phyloP scores from a whole-genome alignment of 2,113 vertebrate genomes.

The Brachypteracias leptosomus region DNA sequence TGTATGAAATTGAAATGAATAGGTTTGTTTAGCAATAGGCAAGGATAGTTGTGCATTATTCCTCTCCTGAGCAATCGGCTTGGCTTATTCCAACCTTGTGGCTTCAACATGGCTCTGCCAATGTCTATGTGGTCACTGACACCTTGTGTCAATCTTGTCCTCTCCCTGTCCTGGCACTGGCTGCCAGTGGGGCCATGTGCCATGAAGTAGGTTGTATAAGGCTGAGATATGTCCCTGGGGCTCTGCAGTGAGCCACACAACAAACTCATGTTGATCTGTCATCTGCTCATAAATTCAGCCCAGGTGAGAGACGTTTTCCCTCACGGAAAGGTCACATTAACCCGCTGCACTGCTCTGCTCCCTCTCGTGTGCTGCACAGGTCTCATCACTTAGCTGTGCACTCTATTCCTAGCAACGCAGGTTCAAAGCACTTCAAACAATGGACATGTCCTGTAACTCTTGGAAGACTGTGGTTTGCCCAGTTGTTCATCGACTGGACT shows the following conservation, averaged over 20 bases:
- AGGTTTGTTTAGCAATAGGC: not conserved
- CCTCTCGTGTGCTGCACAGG: not conserved
- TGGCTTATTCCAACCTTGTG: not conserved
- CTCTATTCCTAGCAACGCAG: not conserved
- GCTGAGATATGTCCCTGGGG: not conserved
- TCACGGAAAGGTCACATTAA: not conserved
- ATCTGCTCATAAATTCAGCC: slow-evolving; percentile 26
- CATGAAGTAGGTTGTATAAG: not conserved
- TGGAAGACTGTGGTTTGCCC: not conserved
- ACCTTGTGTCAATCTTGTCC: not conserved
- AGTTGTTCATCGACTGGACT: not conserved
- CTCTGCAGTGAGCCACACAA: not conserved
- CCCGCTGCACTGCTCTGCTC: not conserved
- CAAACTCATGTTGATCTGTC: not conserved
- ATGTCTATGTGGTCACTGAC: not conserved
- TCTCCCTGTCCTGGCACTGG: not conserved
- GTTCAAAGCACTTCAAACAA: not conserved
- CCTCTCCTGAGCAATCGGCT: not conserved
- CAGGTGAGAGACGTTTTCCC: not conserved
- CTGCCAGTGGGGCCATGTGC: not conserved
- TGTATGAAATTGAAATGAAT: not conserved
- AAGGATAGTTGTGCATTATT: not conserved
- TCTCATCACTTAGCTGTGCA: not conserved
- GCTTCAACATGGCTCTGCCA: not conserved
- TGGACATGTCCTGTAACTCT: not conserved